Evolutionary conservation across 2,888 invertebrate species (phyloP).

Genomic region (Oxytorus armatus): DNA sequence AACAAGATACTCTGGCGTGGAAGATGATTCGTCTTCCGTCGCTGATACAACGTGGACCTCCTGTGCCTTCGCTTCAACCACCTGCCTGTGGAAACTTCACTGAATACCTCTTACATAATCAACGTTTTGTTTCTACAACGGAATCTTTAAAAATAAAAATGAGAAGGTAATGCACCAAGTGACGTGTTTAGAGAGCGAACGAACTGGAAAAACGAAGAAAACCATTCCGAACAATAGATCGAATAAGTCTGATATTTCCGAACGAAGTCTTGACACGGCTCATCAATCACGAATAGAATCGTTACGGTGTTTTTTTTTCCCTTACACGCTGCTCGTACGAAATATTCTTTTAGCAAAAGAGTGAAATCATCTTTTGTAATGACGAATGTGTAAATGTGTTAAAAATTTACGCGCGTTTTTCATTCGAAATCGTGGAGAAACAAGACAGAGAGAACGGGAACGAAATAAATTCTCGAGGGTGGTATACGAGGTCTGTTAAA

Average conservation of each 20-base stretch:
- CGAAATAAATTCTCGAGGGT: background rate
- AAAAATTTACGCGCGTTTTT: background rate
- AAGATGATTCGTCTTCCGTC: slow-evolving; percentile 41
- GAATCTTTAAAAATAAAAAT: background rate
- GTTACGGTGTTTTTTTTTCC: background rate
- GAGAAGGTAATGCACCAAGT: slow-evolving; percentile 15
- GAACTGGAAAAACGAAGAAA: slow-evolving; percentile 40
- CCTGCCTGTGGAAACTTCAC: slow-evolving; percentile 16
- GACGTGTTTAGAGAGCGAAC: slow-evolving; percentile 37
- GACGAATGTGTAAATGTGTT: background rate
- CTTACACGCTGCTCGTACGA: background rate
- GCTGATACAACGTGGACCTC: slow-evolving; percentile 21
- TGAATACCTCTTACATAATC: slow-evolving; percentile 2
- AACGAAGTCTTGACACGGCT: slow-evolving; percentile 16
- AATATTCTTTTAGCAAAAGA: slow-evolving; percentile 3
- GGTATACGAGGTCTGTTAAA: background rate
- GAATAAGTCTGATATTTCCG: background rate
- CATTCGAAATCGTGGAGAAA: background rate
- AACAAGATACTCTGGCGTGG: slow-evolving; percentile 30
- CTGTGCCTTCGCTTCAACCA: slow-evolving; percentile 25
- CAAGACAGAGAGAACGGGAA: background rate
- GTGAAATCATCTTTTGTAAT: background rate
- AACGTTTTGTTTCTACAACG: slow-evolving; percentile 23
- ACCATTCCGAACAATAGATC: background rate
- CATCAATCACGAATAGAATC: slow-evolving; percentile 22